Conservation (phyloP, 37 sponge, comb jelly and placozoan genomes). For the Beroe forskalii region DNA sequence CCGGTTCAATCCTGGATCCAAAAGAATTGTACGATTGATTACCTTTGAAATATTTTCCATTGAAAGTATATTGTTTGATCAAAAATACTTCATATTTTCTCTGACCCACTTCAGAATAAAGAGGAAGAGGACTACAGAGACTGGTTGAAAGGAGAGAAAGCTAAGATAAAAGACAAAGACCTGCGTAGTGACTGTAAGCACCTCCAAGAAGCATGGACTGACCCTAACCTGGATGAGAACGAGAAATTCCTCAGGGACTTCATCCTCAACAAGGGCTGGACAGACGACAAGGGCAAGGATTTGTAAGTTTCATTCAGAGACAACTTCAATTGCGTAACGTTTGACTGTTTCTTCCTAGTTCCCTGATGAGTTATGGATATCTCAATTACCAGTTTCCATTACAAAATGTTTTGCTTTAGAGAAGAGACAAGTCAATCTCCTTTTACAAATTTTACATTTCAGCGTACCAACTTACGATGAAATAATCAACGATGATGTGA, state of each 20-base stretch:
- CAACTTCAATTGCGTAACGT: too few species aligned
- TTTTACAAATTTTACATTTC: background rate
- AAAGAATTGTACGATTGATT: too few species aligned
- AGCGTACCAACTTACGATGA: slow-evolving; percentile 76
- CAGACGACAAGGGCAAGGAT: slow-evolving; percentile 69
- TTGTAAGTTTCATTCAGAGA: slow-evolving; percentile 55
- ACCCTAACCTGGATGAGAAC: slow-evolving; percentile 73
- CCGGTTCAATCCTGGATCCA: too few species aligned
- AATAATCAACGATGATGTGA: slow-evolving; percentile 65
- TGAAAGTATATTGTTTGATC: too few species aligned
- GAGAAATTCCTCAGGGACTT: slow-evolving; percentile 91
- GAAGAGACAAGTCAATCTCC: too few species aligned
- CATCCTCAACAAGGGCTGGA: slow-evolving; percentile 82
- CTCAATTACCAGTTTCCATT: too few species aligned
- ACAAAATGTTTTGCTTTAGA: too few species aligned
- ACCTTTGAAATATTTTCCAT: too few species aligned
- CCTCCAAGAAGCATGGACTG: slow-evolving; percentile 74
- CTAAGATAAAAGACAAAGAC: slow-evolving; percentile 50
- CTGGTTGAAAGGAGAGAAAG: slow-evolving; percentile 81
- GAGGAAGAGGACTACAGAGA: slow-evolving; percentile 81
- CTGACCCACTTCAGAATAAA: slow-evolving; percentile 34
- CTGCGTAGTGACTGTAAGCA: slow-evolving; percentile 68
- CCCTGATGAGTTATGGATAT: too few species aligned
- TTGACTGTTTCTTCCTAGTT: too few species aligned
- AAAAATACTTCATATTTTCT: too few species aligned